Percentiles rank a stretch among this genome's conserved stretches.
Evolutionary conservation across 2,113 vertebrate genomes (phyloP).

Genomic region (Tiliqua scincoides): DNA sequence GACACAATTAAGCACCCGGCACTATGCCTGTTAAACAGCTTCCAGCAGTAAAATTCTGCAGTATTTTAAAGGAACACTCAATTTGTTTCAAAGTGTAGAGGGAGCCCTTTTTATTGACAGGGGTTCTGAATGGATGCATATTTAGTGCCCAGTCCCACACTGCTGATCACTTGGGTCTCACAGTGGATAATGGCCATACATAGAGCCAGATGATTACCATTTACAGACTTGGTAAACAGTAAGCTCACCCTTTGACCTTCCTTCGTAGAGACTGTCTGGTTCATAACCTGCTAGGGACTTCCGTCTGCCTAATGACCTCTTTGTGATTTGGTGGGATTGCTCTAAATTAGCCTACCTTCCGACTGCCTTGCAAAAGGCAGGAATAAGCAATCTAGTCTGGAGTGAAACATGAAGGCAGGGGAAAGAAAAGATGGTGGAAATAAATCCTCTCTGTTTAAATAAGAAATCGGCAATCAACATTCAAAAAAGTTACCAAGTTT

Average conservation of each 20-base stretch:
- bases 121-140: neutral
- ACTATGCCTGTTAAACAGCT: constrained; percentile 60
- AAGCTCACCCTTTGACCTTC: constrained; percentile 49
- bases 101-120: constrained; percentile 18
- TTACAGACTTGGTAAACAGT: constrained; percentile 47
- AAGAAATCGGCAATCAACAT: neutral
- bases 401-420: neutral
- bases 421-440: rapidly evolving
- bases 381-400: neutral
- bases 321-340: constrained; percentile 9
- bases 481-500: neutral
- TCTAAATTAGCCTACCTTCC: constrained; percentile 27
- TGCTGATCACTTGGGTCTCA: constrained; percentile 35
- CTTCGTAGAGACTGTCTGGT: constrained; percentile 46
- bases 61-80: constrained; percentile 39
- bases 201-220: constrained; percentile 52
- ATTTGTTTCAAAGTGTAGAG: constrained; percentile 27
- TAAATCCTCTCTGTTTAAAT: neutral
- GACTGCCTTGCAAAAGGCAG: neutral
- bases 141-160: neutral
- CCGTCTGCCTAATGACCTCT: constrained; percentile 4
- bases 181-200: constrained; percentile 19
- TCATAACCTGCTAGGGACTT: constrained; percentile 32
- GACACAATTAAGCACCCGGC: constrained; percentile 65
- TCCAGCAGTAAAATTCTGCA: constrained; percentile 50